phyloP scores from a whole-genome alignment of 2,888 invertebrate species.

The Notodromas monacha region DNA sequence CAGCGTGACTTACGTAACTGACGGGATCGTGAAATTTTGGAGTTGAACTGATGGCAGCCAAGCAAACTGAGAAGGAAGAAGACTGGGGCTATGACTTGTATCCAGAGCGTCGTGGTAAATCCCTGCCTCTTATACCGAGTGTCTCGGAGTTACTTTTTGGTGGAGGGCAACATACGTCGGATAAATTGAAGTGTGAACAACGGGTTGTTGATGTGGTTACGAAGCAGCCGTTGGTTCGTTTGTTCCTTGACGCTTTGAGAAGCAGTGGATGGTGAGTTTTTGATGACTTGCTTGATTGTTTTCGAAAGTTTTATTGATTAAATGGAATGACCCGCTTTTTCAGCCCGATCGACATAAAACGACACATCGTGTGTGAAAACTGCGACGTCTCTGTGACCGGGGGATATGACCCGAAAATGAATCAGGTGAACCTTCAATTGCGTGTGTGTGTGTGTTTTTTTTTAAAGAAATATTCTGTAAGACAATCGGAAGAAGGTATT shows the following conservation, averaged over 20 bases:
- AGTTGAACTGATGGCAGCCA: too few relatives aligned
- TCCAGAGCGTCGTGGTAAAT: slow-evolving; percentile 34
- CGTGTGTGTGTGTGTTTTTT: slow-evolving; percentile 6
- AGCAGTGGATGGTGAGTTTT: too few relatives aligned
- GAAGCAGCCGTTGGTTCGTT: slow-evolving; percentile 2
- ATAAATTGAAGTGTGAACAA: slow-evolving; percentile 5
- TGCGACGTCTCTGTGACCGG: slow-evolving; percentile 54
- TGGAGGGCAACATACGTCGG: not conserved
- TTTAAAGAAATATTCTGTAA: not conserved
- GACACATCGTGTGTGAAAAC: slow-evolving; percentile 70
- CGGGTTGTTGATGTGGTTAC: slow-evolving; percentile 5
- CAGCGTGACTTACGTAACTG: too few relatives aligned
- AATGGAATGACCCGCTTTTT: slow-evolving; percentile 13
- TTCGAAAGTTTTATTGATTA: too few relatives aligned
- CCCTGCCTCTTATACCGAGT: too few relatives aligned
- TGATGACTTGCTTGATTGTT: too few relatives aligned
- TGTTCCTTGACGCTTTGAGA: too few relatives aligned
- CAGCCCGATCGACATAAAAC: slow-evolving; percentile 42
- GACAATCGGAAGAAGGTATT: too few relatives aligned
- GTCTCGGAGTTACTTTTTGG: too few relatives aligned
- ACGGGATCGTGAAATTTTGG: too few relatives aligned
- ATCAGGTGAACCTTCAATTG: slow-evolving; percentile 26
- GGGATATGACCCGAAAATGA: slow-evolving; percentile 52
- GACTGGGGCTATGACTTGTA: slow-evolving; percentile 46
- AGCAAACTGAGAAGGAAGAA: slow-evolving; percentile 7